Percentiles rank a stretch among this genome's conserved stretches.
phyloP scores from a whole-genome alignment of 2,888 invertebrate species.

The Tachystola acroxantha region DNA sequence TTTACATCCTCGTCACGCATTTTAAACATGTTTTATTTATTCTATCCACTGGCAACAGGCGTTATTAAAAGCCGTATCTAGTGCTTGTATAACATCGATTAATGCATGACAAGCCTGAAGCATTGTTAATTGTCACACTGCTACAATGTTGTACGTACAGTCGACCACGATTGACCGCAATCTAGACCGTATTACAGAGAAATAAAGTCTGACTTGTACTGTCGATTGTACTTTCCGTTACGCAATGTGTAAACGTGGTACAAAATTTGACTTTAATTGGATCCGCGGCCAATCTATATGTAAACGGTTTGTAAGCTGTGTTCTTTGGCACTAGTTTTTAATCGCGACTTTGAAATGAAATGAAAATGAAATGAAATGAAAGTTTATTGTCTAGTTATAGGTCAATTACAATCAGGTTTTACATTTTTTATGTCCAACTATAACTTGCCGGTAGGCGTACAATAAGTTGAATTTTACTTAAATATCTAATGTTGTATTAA shows the following conservation, averaged over 20 bases:
- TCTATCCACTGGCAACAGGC: conserved; percentile 1
- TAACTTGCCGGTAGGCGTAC: no score
- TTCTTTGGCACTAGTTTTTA: no score
- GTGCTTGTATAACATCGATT: conserved; percentile 14
- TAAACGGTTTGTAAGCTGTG: conserved; percentile 2
- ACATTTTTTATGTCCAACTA: no score
- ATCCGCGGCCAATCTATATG: conserved; percentile 5
- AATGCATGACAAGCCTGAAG: conserved; percentile 12
- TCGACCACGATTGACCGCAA: no score
- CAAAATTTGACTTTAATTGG: conserved; percentile 12
- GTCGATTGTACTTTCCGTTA: conserved; percentile 2
- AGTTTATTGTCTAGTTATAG: no score
- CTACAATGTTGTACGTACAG: background rate
- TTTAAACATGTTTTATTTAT: conserved; percentile 10
- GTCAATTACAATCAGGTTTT: no score
- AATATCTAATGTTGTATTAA: no score
- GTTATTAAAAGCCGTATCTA: conserved; percentile 11
- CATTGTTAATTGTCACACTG: conserved; percentile 11
- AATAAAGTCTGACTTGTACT: no score
- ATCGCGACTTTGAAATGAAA: no score
- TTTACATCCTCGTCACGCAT: background rate
- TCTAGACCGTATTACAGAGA: no score
- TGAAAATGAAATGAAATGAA: no score
- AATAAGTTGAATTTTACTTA: no score
- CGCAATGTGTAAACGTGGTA: conserved; percentile 7